These are phyloP conservation scores for Poeciliopsis occidentalis DNA, from an alignment of 2,113 vertebrate species.

Conservation along the genomic window DNA sequence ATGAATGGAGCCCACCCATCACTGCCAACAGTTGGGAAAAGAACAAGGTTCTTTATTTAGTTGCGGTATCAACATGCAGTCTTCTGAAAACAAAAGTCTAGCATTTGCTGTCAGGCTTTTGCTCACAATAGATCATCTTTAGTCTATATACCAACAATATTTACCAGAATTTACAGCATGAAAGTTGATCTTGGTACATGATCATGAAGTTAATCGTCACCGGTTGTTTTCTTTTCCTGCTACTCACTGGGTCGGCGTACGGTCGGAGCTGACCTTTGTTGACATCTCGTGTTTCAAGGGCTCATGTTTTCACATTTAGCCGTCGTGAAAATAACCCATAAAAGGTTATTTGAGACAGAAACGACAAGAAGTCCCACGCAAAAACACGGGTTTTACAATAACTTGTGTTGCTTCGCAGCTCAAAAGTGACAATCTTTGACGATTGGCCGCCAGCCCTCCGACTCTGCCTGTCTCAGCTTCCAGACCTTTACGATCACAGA, in stretches of 20 bases:
- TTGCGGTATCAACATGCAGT: not conserved
- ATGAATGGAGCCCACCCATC: not conserved
- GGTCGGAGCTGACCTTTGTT: not conserved
- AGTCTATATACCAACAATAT: not conserved
- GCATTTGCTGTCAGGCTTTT: too few species aligned
- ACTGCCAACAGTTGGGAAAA: not conserved
- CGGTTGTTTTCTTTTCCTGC: not conserved
- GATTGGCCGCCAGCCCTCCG: constrained; percentile 3
- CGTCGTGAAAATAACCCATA: constrained; percentile 3
- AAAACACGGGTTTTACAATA: not conserved
- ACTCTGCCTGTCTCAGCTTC: constrained; percentile 6
- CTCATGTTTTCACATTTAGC: constrained; percentile 9
- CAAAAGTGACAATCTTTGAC: not conserved
- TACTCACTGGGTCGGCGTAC: constrained; percentile 1
- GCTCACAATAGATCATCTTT: too few species aligned
- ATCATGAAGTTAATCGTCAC: not conserved
- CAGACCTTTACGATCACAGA: constrained; percentile 39
- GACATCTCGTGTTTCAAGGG: not conserved
- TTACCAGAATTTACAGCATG: not conserved
- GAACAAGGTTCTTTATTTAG: not conserved
- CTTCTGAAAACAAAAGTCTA: not conserved
- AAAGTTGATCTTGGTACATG: not conserved
- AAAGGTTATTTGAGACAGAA: not conserved
- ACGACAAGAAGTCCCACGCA: not conserved
- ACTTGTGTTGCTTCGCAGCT: not conserved